These are phyloP conservation scores for Pyrgilauda ruficollis DNA, from an alignment of 2,113 vertebrate species.

Conservation along the genomic window DNA sequence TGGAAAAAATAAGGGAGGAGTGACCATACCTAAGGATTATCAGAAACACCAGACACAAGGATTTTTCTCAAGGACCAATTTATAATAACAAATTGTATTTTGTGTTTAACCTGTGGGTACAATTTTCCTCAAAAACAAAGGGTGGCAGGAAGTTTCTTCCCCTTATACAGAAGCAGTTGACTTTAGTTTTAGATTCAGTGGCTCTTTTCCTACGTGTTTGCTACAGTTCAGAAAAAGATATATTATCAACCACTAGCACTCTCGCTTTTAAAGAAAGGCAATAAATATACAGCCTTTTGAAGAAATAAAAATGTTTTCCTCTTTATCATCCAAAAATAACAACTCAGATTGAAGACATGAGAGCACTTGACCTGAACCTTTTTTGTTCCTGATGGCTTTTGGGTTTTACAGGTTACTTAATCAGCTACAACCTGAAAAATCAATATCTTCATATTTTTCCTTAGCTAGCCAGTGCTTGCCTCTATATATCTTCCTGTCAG, in stretches of 20 bases:
- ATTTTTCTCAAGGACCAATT: not conserved
- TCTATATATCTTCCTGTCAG: conserved; percentile 29
- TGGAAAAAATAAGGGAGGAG: not conserved
- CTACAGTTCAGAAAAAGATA: not conserved
- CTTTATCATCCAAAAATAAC: conserved; percentile 1
- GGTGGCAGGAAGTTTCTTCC: not conserved
- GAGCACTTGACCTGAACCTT: not conserved
- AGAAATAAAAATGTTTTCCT: conserved; percentile 5
- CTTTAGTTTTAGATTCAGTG: not conserved
- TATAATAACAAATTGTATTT: not conserved
- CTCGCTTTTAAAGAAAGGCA: not conserved
- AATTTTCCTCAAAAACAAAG: not conserved
- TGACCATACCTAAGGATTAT: not conserved
- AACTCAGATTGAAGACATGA: not conserved
- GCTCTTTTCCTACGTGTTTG: not conserved
- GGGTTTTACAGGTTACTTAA: conserved; percentile 29
- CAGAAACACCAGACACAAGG: not conserved
- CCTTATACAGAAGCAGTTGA: not conserved
- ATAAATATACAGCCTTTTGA: not conserved
- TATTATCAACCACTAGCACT: not conserved
- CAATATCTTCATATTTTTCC: conserved; percentile 48
- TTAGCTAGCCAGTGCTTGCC: not conserved
- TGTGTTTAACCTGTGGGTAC: not conserved
- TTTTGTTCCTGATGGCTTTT: not conserved
- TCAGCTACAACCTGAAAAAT: conserved; percentile 39